phyloP scores from a whole-genome alignment of 2,113 vertebrate species.

The Aegithalos caudatus region DNA sequence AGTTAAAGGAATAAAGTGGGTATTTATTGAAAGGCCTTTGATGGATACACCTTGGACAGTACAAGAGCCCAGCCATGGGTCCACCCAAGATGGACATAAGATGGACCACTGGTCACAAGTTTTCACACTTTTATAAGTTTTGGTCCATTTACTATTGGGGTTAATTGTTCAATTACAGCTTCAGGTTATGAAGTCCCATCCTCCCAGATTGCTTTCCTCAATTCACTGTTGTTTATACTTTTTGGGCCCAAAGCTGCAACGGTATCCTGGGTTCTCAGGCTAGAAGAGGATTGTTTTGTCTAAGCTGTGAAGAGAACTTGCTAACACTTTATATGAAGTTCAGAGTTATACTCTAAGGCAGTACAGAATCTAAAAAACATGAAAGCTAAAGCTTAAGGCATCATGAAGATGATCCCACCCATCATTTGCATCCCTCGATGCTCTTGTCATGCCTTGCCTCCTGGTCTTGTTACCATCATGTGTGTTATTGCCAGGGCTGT shows the following conservation, averaged over 20 bases:
- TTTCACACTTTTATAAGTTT: not conserved
- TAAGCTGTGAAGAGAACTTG: not conserved
- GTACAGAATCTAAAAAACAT: not conserved
- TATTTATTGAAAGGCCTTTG: not conserved
- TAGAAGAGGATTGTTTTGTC: not conserved
- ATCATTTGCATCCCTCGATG: not conserved
- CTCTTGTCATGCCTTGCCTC: not conserved
- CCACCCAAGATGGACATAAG: not conserved
- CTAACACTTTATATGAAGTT: not conserved
- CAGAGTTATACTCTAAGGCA: not conserved
- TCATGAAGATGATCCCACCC: not conserved
- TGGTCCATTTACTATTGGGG: not conserved
- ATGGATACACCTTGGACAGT: not conserved
- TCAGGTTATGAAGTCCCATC: not conserved
- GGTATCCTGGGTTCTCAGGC: not conserved
- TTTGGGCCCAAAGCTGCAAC: not conserved
- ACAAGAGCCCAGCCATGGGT: not conserved
- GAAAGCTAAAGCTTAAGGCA: not conserved
- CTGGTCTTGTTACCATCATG: fast-evolving
- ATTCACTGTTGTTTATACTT: not conserved
- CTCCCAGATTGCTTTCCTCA: not conserved
- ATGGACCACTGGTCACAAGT: not conserved
- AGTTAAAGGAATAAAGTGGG: not conserved
- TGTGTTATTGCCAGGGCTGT: not conserved
- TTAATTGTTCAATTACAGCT: not conserved